These are phyloP conservation scores for Odontesthes bonariensis DNA, from an alignment of 2,113 vertebrate species.

Conservation along the genomic window DNA sequence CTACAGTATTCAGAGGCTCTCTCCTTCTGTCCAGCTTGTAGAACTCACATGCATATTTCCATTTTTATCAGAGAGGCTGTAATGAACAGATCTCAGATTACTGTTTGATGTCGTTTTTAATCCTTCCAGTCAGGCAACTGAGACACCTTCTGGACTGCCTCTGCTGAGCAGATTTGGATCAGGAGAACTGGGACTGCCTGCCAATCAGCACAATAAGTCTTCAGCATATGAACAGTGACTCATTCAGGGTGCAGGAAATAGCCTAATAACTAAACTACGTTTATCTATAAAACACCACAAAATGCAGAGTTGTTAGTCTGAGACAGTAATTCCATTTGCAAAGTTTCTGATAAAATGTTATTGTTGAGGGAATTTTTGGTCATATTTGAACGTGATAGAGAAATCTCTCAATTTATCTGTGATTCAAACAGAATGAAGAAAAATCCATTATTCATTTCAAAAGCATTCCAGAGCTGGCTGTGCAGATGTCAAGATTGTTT, in stretches of 20 bases:
- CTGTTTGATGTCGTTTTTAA: constrained; percentile 55
- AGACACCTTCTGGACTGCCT: constrained; percentile 61
- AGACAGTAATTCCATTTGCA: constrained; percentile 3
- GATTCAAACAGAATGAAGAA: constrained; percentile 8
- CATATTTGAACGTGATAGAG: constrained; percentile 22
- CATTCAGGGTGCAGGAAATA: constrained; percentile 23
- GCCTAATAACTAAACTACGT: constrained; percentile 32
- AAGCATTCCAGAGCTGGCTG: constrained; percentile 3
- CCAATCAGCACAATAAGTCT: constrained; percentile 42
- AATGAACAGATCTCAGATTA: constrained; percentile 69
- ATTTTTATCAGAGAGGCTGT: constrained; percentile 62
- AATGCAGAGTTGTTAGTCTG: constrained; percentile 9
- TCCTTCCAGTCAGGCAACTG: constrained; percentile 59
- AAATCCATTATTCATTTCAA: constrained; percentile 33
- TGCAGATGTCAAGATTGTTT: constrained; percentile 22
- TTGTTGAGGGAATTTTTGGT: constrained; percentile 4
- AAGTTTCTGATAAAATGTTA: constrained; percentile 13
- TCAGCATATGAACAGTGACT: constrained; percentile 34
- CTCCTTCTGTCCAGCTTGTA: constrained; percentile 35
- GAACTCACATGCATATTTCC: constrained; percentile 54
- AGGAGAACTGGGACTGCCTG: constrained; percentile 46
- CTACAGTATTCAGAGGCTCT: constrained; percentile 10
- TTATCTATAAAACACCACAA: constrained; percentile 31
- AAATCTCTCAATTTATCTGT: constrained; percentile 30
- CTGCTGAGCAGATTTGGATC: constrained; percentile 63